A percentile compares a stretch with the other conserved stretches of the same genome.
Evolutionary conservation across 2,888 invertebrate genomes (phyloP).

Genomic region (Erebia palarica): DNA sequence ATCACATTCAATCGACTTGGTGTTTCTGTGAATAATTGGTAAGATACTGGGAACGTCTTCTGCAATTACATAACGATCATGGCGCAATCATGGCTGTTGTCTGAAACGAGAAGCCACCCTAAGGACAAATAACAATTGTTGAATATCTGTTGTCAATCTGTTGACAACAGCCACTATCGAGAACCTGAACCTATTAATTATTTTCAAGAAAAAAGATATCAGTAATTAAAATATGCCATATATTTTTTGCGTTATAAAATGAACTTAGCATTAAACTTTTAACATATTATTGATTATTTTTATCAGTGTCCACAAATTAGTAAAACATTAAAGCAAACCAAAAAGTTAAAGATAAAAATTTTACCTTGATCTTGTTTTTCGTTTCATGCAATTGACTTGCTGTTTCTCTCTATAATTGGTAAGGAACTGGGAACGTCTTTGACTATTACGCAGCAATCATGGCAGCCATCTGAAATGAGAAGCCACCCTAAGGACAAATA

Average conservation of each 20-base stretch:
- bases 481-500: slow-evolving; percentile 80
- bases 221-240: neutral
- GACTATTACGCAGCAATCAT: slow-evolving; percentile 76
- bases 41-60: slow-evolving; percentile 50
- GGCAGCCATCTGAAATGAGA: slow-evolving; percentile 79
- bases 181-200: no score
- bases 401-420: slow-evolving; percentile 39
- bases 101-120: slow-evolving; percentile 78
- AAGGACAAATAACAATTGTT: slow-evolving; percentile 71
- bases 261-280: no score
- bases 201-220: neutral
- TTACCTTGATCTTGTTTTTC: slow-evolving; percentile 48
- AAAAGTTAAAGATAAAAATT: slow-evolving; percentile 59
- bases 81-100: slow-evolving; percentile 65
- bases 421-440: slow-evolving; percentile 50
- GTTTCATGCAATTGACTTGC: slow-evolving; percentile 41
- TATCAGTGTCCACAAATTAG: slow-evolving; percentile 24
- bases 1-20: slow-evolving; percentile 41
- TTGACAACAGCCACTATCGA: no score
- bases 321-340: slow-evolving; percentile 47
- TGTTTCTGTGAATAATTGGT: slow-evolving; percentile 38
- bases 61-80: slow-evolving; percentile 73
- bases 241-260: neutral
- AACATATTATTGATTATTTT: neutral
- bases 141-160: no score